Base-by-base conservation (phyloP, 2,113 vertebrate species). In the Dipodomys spectabilis region DNA sequence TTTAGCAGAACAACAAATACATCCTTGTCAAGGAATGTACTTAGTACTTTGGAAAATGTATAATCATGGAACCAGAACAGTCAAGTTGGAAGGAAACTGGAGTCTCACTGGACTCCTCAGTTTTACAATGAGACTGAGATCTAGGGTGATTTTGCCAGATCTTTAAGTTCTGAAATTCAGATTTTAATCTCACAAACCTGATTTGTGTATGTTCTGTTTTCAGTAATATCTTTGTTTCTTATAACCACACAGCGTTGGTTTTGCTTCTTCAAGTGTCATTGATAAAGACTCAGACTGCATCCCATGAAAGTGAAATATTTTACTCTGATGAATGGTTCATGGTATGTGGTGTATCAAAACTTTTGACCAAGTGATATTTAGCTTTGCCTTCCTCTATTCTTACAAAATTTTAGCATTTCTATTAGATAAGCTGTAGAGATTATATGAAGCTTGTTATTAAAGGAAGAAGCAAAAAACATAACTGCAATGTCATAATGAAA, bases 141-240 rank as follows among this genome's bases (percentile, higher is more conserved):
- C 23, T 35, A 80, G 44, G 65, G 22, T 28, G 90, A 80, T 69
- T 83, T 88, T 82, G 30, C 64, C 20, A 83, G 45, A 2, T 68
- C 71, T 5, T 86, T 49, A 92, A 85, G 4, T 9, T 72, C 7
- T 73, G 65, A 82, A 22, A 82, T 39, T 39, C 39, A 11, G 30
- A 72, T 88, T 87, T 92, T 94, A 75, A 57, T 62, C 16, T 32
- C 91, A 68, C n/a, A 9, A 95, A 92, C 4, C 5, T 88, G 23
- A 73, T 92, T 85, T 67, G 7, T 15, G 28, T 87, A 73, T 85
- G 72, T 39, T 64, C 28, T 82, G 39, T 83, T 84, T 67, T 18
- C 15, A 75, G n/a, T 49, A 74, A 78, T 73, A 65, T 92, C 1
- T 60, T 69, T 67, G 53, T n/a, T 69, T 94, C 2, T 19, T 80